Conservation (phyloP, 1,140 invertebrate species). For the Drosophila chauvacae region DNA sequence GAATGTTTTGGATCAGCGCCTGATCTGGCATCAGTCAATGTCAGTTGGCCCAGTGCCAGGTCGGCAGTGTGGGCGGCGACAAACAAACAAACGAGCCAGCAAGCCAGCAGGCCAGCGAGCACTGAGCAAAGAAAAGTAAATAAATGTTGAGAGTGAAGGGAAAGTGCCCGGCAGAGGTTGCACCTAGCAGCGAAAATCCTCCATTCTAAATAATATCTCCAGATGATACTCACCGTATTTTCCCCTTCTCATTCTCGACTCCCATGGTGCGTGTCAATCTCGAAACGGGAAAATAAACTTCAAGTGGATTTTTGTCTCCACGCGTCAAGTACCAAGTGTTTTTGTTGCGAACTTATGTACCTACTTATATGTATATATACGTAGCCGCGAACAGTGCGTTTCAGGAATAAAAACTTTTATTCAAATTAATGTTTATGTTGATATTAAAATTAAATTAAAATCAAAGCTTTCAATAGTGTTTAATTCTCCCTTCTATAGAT, state of each 20-base stretch:
- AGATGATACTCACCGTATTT: constrained; percentile 2
- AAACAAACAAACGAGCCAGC: constrained; percentile 58
- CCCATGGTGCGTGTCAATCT: constrained; percentile 11
- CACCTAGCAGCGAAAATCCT: constrained; percentile 3
- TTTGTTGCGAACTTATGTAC: constrained; percentile 13
- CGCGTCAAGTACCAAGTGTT: constrained; percentile 35
- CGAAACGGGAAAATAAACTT: constrained; percentile 14
- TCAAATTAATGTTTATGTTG: not conserved
- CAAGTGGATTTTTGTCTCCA: constrained; percentile 39
- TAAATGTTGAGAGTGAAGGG: constrained; percentile 19
- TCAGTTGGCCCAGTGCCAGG: constrained; percentile 77
- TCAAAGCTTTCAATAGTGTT: too few species aligned
- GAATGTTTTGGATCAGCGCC: constrained; percentile 37
- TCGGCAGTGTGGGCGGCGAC: constrained; percentile 55
- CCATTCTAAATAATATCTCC: constrained; percentile 4
- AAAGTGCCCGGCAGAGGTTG: constrained; percentile 38
- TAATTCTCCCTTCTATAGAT: too few species aligned
- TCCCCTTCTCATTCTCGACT: too few species aligned
- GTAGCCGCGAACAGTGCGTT: constrained; percentile 14
- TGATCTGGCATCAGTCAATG: constrained; percentile 80
- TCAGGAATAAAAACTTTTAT: not conserved
- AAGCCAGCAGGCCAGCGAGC: constrained; percentile 6
- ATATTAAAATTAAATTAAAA: not conserved
- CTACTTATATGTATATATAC: not conserved
- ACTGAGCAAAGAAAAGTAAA: constrained; percentile 17